Evolutionary conservation across 2,888 invertebrate genomes (phyloP).

Genomic region (Eledona agricola): DNA sequence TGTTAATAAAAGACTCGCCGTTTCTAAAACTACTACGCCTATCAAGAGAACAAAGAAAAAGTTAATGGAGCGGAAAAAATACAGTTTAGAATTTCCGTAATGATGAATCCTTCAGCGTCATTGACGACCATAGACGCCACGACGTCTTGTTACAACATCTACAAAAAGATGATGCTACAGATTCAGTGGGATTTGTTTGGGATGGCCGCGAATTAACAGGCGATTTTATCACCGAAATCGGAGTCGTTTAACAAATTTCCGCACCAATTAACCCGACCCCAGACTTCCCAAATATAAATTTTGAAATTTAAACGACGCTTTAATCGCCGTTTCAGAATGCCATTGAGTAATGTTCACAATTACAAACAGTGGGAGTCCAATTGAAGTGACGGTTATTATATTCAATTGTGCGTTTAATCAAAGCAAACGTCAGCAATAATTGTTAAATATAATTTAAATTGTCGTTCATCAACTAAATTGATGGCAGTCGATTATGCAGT

Average conservation of each 20-base stretch:
- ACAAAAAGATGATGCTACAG: no score
- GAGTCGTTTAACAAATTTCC: conserved; percentile 34
- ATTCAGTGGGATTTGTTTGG: not conserved
- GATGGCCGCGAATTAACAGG: conserved; percentile 24
- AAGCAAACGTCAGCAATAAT: conserved; percentile 13
- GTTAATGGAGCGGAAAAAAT: conserved; percentile 36
- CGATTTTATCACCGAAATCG: conserved; percentile 32
- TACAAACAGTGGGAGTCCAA: conserved; percentile 17
- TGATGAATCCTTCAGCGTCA: no score
- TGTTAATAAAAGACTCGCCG: conserved; percentile 17
- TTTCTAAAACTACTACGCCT: conserved; percentile 17
- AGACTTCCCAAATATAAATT: conserved; percentile 21
- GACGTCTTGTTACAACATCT: no score
- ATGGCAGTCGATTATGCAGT: no score
- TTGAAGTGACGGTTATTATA: conserved; percentile 13
- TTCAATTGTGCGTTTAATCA: conserved; percentile 17
- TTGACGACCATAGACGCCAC: no score
- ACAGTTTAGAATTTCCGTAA: conserved; percentile 31
- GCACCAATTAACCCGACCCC: conserved; percentile 31
- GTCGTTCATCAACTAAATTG: not conserved
- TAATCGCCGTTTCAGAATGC: conserved; percentile 7
- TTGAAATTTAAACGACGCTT: conserved; percentile 13
- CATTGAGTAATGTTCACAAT: conserved; percentile 17
- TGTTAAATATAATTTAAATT: conserved; percentile 2
- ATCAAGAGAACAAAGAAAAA: conserved; percentile 27